Conservation (phyloP, 2,113 vertebrate genomes). For the Regulus satrapa region DNA sequence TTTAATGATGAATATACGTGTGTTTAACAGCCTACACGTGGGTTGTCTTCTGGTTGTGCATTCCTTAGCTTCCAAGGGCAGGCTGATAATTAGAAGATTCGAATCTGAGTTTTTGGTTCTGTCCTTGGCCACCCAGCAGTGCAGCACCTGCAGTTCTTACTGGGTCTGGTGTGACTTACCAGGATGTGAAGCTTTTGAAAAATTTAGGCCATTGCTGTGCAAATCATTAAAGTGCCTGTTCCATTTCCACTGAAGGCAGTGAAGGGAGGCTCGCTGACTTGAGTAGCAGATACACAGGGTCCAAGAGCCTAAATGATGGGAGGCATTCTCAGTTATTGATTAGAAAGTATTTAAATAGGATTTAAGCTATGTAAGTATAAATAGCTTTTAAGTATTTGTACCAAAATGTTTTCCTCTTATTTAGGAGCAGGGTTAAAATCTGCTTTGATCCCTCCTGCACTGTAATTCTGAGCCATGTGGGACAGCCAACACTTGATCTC, state of each 20-base stretch:
- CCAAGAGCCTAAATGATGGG: not conserved
- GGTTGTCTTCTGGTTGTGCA: not conserved
- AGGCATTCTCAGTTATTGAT: not conserved
- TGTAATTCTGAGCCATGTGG: not conserved
- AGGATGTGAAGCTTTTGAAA: not conserved
- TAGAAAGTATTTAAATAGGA: not conserved
- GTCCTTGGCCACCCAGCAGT: not conserved
- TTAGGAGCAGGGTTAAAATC: not conserved
- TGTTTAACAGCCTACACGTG: not conserved
- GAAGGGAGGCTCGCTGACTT: not conserved
- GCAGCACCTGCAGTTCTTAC: not conserved
- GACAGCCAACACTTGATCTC: not conserved
- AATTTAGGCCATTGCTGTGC: not conserved
- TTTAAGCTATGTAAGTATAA: not conserved
- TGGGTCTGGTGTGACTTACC: not conserved
- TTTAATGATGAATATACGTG: not conserved
- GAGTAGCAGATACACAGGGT: not conserved
- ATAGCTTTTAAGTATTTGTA: not conserved
- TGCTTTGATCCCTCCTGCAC: not conserved
- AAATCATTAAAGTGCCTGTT: not conserved
- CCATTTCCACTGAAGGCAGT: not conserved
- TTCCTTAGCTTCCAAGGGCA: not conserved
- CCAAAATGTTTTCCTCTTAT: not conserved
- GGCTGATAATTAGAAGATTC: not conserved
- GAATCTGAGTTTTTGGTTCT: constrained; percentile 22